Percentiles rank a stretch among this genome's conserved stretches.
Evolutionary conservation across 2,113 vertebrate species (phyloP).

Genomic region (Tupaia chinensis): DNA sequence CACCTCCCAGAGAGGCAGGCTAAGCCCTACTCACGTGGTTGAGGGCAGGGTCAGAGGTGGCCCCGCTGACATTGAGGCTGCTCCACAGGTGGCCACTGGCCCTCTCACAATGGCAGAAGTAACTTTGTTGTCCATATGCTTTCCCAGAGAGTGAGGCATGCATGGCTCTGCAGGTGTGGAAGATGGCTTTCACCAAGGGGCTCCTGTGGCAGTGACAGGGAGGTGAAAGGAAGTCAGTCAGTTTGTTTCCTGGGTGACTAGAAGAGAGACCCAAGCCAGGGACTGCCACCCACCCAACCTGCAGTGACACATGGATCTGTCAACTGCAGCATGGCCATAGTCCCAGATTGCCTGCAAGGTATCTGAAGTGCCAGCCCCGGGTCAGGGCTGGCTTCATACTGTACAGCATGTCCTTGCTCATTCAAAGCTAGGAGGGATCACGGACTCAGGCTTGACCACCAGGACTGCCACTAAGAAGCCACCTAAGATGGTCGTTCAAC

Average conservation of each 20-base stretch:
- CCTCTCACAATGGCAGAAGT: constrained; percentile 93
- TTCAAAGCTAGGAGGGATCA: background rate
- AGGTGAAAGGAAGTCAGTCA: background rate
- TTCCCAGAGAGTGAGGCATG: constrained; percentile 93
- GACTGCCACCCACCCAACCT: fast-evolving
- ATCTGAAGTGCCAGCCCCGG: background rate
- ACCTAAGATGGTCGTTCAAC: background rate
- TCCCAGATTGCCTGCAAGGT: background rate
- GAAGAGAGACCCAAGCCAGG: background rate
- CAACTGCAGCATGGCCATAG: background rate
- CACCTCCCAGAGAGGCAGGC: fast-evolving
- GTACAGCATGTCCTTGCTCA: background rate
- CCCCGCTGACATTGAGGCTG: constrained; percentile 91
- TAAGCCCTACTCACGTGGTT: constrained; percentile 89
- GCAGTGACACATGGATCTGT: background rate
- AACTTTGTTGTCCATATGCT: constrained; percentile 90
- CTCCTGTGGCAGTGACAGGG: constrained; percentile 87
- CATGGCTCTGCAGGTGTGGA: constrained; percentile 94
- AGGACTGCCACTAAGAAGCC: background rate
- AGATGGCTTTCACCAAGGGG: constrained; percentile 93
- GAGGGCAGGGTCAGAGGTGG: constrained; percentile 88
- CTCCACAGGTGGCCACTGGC: constrained; percentile 94
- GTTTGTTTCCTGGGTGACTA: fast-evolving
- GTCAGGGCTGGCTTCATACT: background rate
- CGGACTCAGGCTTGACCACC: background rate